Conservation (phyloP, 2,888 invertebrate species). For the Caenorhabditis sinica region DNA sequence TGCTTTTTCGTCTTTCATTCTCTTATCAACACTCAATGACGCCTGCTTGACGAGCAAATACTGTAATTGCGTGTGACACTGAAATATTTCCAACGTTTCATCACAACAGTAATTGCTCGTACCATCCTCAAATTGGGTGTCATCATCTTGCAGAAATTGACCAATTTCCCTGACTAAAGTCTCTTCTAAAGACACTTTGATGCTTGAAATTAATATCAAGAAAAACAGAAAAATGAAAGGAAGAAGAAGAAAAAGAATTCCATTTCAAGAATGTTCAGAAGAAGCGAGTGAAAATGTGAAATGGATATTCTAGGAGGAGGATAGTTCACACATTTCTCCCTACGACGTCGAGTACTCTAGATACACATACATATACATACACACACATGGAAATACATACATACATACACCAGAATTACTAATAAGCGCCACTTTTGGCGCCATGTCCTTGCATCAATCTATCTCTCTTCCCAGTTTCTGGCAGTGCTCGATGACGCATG, state of each 20-base stretch:
- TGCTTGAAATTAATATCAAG: conserved; percentile 8
- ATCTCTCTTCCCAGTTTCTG: conserved; percentile 48
- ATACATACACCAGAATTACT: conserved; percentile 60
- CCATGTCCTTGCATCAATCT: conserved; percentile 58
- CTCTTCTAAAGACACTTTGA: neutral
- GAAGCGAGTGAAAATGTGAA: conserved; percentile 30
- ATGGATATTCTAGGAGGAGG: conserved; percentile 45
- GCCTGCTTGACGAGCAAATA: conserved; percentile 40
- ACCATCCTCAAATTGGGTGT: conserved; percentile 8
- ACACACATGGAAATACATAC: conserved; percentile 33
- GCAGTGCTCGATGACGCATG: conserved; percentile 58
- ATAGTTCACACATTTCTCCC: neutral
- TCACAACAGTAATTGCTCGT: neutral
- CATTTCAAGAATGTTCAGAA: conserved; percentile 15
- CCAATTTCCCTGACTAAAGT: neutral
- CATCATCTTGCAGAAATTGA: conserved; percentile 7
- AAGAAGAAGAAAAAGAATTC: conserved; percentile 12
- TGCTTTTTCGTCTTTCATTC: conserved; percentile 6
- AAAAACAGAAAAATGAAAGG: neutral
- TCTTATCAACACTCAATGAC: conserved; percentile 26
- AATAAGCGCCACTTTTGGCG: conserved; percentile 63
- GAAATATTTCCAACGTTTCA: conserved; percentile 7
- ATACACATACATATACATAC: neutral
- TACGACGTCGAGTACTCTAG: conserved; percentile 23
- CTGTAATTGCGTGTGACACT: conserved; percentile 1